phyloP scores from a whole-genome alignment of 2,797 vertebrate genomes.

The Vipera ursinii region DNA sequence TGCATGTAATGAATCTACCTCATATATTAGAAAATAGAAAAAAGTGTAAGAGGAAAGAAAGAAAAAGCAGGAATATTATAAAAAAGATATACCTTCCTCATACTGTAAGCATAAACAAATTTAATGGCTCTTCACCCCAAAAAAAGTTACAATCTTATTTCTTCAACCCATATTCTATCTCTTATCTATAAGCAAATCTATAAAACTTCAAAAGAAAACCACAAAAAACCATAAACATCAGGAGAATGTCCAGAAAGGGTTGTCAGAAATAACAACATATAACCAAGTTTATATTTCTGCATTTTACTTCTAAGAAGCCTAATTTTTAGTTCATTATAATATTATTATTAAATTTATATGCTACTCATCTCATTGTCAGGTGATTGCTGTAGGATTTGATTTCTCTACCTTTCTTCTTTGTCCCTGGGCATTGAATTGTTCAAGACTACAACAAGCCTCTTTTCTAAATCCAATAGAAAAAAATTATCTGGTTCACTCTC shows the following conservation, averaged over 20 bases:
- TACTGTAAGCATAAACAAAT: neutral
- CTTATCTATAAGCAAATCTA: neutral
- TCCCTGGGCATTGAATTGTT: neutral
- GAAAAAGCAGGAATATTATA: neutral
- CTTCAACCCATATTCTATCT: neutral
- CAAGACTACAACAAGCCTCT: neutral
- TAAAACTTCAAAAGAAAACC: neutral
- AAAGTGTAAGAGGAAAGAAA: neutral
- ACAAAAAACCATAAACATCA: neutral
- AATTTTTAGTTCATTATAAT: neutral
- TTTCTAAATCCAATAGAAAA: neutral
- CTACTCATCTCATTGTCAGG: neutral
- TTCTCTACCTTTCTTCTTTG: neutral
- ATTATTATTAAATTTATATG: neutral
- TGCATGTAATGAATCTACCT: no score
- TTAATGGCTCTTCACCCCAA: neutral
- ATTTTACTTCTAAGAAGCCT: neutral
- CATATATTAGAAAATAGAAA: neutral
- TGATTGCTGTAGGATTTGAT: neutral
- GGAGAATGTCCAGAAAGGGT: neutral
- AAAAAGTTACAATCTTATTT: neutral
- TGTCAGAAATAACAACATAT: neutral
- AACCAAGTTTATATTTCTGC: neutral
- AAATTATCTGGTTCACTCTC: neutral
- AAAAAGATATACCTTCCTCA: neutral